Percentiles rank a stretch among this genome's conserved stretches.
Conservation (phyloP, 2,113 vertebrate species). For the Okapia johnstoni region DNA sequence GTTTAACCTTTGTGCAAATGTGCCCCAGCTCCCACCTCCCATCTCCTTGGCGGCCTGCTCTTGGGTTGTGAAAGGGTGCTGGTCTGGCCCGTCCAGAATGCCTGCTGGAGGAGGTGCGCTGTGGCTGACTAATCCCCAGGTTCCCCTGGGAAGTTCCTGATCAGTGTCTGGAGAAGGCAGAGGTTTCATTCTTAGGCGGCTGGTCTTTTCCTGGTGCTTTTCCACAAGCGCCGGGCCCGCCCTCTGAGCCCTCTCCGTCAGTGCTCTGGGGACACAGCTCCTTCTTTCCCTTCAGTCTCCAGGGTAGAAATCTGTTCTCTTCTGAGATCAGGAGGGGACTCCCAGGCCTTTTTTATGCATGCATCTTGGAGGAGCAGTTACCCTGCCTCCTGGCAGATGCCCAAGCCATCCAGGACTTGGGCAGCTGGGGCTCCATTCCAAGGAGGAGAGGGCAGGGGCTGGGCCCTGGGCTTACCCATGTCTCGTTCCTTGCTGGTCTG, state of each 20-base stretch:
- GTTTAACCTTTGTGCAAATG: neutral
- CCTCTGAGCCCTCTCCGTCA: neutral
- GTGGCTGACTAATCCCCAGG: neutral
- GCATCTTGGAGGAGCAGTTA: neutral
- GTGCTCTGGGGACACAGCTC: neutral
- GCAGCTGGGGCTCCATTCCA: neutral
- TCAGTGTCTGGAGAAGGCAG: constrained; percentile 33
- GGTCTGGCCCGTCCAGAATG: neutral
- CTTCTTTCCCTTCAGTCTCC: neutral
- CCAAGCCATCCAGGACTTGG: neutral
- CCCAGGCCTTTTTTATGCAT: neutral
- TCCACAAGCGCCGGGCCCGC: neutral
- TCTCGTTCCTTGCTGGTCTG: neutral
- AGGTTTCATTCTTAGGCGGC: neutral
- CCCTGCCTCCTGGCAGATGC: neutral
- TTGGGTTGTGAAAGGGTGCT: neutral
- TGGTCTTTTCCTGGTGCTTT: neutral
- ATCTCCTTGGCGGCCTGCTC: neutral
- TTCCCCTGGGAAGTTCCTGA: neutral
- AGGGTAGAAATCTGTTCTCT: neutral
- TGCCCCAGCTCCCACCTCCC: neutral
- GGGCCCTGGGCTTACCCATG: neutral
- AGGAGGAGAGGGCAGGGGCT: neutral
- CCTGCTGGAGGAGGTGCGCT: neutral
- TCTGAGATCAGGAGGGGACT: neutral